These are phyloP conservation scores for Micronycteris hirsuta DNA, from an alignment of 2,113 vertebrate genomes.

Conservation along the genomic window DNA sequence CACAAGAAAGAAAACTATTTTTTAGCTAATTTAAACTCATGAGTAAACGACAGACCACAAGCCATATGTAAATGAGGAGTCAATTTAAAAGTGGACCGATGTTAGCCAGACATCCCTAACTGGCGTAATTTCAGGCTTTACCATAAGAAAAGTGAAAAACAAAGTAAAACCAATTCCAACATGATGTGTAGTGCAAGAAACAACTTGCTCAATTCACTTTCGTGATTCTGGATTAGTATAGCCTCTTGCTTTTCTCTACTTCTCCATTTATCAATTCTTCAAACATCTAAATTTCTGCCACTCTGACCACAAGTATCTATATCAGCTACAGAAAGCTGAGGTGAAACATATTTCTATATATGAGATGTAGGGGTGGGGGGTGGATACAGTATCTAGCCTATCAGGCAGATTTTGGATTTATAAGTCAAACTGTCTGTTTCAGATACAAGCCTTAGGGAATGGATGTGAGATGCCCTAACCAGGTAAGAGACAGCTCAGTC, in stretches of 20 bases:
- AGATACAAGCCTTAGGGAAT: background rate
- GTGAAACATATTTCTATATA: background rate
- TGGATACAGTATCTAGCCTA: background rate
- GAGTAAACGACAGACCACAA: background rate
- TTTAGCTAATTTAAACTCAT: background rate
- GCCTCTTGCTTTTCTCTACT: background rate
- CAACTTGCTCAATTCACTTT: background rate
- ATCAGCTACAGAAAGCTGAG: background rate
- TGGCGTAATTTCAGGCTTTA: background rate
- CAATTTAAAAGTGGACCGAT: background rate
- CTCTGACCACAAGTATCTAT: background rate
- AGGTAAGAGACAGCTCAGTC: background rate
- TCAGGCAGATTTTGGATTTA: background rate
- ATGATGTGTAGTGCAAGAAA: background rate
- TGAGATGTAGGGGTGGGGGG: accelerated
- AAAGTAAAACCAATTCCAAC: background rate
- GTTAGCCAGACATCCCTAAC: background rate
- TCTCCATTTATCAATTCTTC: background rate
- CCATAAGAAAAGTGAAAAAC: background rate
- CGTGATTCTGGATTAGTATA: background rate
- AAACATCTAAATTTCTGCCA: background rate
- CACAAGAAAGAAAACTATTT: background rate
- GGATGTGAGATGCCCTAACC: background rate
- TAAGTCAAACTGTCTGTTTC: background rate
- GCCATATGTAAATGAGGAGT: background rate